Evolutionary conservation across 2,888 invertebrate species (phyloP), one percentile per base, ranked within the genome.

Genomic region (Digitonthophagus gazella): DNA sequence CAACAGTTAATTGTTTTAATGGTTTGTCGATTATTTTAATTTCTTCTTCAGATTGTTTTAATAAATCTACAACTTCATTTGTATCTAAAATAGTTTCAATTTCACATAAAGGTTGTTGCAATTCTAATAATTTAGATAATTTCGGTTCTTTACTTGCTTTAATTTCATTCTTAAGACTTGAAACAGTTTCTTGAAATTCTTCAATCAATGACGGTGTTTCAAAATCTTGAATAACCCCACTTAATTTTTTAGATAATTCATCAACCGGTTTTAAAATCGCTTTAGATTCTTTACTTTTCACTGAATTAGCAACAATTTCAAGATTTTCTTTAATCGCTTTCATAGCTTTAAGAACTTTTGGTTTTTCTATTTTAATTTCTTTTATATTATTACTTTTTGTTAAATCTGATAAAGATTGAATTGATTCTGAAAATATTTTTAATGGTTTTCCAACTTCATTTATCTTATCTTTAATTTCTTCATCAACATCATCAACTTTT

Each of bases 271-370:
- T 14, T 15, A 66, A 63, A 4, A 73, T 58, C 54, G 65, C 44
- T 65, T 15, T 58, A 1, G 58, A 58, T 15, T 58, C 15, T 58
- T 58, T 18, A 44, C 28, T 44, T 58, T 67, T 58, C 18, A 16
- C 14, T 4, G n/a, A n/a, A 28, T n/a, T 28, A 0, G 54, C 28
- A 58, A 66, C 22, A 22, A 57, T 19, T 64, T 69, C 56, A 8
- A 58, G 1, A 28, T 67, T 64, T 18, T 61, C 16, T 3, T 28
- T 28, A 4, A 75, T 22, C 20, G 71, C 70, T 58, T 66, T 16
- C 6, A 75, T 15, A 15, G 74, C 72, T 61, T 73, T 65, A 16
- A 67, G 57, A 6, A 77, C 11, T 69, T 73, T 71, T 16, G 72
- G 69, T 67, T 74, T 74, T 44, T 68, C 57, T 56, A 65, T 11